Evolutionary conservation across 2,888 invertebrate species (phyloP).

Genomic region (Euplagia quadripunctaria): DNA sequence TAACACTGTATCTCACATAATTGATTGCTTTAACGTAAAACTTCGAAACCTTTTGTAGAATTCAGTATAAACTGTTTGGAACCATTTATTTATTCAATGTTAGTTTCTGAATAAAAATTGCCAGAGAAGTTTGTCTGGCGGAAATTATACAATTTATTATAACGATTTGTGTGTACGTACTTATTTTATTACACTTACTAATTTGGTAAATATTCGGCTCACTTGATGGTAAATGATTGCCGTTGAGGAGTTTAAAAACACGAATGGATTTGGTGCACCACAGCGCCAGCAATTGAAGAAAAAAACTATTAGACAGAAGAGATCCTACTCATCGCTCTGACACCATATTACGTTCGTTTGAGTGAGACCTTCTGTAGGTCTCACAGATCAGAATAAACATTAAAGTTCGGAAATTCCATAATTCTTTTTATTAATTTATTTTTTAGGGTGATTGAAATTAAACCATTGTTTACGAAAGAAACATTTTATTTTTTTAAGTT

Average conservation of each 20-base stretch:
- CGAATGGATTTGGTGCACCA: neutral
- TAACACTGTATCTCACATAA: neutral
- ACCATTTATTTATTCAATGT: neutral
- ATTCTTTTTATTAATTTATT: no score
- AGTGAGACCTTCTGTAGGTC: no score
- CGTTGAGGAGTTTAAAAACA: neutral
- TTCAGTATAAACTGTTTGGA: neutral
- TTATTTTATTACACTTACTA: neutral
- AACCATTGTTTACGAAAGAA: constrained; percentile 74
- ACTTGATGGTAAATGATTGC: neutral
- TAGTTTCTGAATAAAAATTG: neutral
- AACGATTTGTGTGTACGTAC: neutral
- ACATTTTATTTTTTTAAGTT: constrained; percentile 80
- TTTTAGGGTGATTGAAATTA: constrained; percentile 50
- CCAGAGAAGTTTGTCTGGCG: neutral
- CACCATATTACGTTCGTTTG: no score
- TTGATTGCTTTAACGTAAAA: neutral
- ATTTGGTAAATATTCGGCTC: neutral
- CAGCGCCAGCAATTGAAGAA: no score
- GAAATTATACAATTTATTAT: neutral
- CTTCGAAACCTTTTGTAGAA: neutral
- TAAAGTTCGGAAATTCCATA: no score
- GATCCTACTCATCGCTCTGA: no score
- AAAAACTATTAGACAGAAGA: no score
- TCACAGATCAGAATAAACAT: no score